These are phyloP conservation scores for Brachypalpus laphriformis DNA, from an alignment of 2,888 invertebrate genomes.

Conservation along the genomic window DNA sequence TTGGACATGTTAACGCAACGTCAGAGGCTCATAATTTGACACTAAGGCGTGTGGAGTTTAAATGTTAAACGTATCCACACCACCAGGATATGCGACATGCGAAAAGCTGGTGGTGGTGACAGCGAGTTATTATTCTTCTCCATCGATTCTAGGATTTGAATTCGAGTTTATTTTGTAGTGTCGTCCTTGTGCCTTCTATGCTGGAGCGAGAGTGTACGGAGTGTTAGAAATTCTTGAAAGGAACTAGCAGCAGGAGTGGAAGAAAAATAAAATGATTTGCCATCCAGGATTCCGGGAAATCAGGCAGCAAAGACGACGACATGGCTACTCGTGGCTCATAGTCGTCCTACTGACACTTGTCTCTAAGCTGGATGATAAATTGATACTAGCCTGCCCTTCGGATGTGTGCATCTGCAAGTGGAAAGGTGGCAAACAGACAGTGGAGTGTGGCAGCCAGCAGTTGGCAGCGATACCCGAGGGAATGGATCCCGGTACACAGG, in stretches of 20 bases:
- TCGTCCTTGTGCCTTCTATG: conserved; percentile 63
- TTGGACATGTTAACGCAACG: conserved; percentile 61
- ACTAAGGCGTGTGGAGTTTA: conserved; percentile 51
- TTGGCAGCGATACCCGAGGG: conserved; percentile 90
- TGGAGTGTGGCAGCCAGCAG: conserved; percentile 92
- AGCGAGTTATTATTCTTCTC: conserved; percentile 54
- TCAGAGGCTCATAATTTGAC: conserved; percentile 66
- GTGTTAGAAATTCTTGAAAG: conserved; percentile 3
- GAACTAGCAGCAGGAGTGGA: conserved; percentile 24
- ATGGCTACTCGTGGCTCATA: conserved; percentile 64
- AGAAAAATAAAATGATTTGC: conserved; percentile 59
- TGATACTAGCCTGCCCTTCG: conserved; percentile 86
- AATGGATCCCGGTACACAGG: conserved; percentile 93
- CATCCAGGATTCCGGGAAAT: conserved; percentile 56
- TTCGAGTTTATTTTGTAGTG: conserved; percentile 52
- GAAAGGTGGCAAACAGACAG: conserved; percentile 96
- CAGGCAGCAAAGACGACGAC: conserved; percentile 52
- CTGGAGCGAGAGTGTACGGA: not conserved
- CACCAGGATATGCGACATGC: conserved; percentile 59
- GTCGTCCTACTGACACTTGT: conserved; percentile 63
- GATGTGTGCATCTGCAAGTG: conserved; percentile 93
- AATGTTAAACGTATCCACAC: conserved; percentile 54
- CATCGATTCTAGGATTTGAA: conserved; percentile 56
- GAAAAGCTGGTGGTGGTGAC: conserved; percentile 60
- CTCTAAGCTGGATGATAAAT: conserved; percentile 67